Evolutionary conservation across 2,113 vertebrate species (phyloP).

Genomic region (Hippocampus comes): DNA sequence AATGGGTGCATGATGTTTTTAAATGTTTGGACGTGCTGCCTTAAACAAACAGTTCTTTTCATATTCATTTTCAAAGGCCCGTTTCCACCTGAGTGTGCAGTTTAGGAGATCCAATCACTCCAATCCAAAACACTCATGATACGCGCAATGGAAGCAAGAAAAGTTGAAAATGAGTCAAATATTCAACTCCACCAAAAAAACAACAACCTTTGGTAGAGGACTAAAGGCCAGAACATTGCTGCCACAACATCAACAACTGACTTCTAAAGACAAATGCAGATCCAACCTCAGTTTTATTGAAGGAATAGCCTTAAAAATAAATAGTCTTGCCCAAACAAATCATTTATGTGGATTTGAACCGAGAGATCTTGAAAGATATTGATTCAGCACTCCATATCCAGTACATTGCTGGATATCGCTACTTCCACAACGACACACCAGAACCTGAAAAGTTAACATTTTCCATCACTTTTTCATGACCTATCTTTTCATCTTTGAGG

Average conservation of each 20-base stretch:
- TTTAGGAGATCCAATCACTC: too few species aligned
- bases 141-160: too few species aligned
- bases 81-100: too few species aligned
- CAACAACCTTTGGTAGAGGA: neutral
- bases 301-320: neutral
- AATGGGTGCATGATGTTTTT: neutral
- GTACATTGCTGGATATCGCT: neutral
- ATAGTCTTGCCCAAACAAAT: neutral
- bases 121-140: too few species aligned
- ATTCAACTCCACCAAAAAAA: too few species aligned
- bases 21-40: neutral
- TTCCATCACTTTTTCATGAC: conserved; percentile 16
- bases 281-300: neutral
- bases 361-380: neutral
- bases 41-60: too few species aligned
- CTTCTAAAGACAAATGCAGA: too few species aligned
- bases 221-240: neutral
- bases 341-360: neutral
- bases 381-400: neutral
- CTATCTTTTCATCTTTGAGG: conserved; percentile 51
- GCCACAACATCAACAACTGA: too few species aligned
- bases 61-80: too few species aligned
- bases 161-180: too few species aligned
- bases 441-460: neutral
- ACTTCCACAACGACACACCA: neutral